Evolutionary conservation across 2,888 invertebrate species (phyloP), one percentile per base, ranked within the genome.

Genomic region (Hoplodrina blanda): DNA sequence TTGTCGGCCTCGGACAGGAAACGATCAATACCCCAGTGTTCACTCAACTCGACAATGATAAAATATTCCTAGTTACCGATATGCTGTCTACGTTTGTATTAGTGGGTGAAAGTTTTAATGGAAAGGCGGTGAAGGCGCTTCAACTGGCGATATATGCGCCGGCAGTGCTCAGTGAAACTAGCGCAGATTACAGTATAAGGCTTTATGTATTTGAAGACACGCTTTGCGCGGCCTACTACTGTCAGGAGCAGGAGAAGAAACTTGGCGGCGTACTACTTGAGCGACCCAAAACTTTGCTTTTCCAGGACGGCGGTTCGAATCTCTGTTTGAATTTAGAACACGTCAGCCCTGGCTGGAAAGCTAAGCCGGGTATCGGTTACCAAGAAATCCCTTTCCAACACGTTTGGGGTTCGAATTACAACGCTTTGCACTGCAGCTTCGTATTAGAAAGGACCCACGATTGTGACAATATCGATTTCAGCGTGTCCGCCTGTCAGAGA

Each of bases 201-300:
- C 98, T 99, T 50, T 99, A 99, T 93, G 98, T 99, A 66, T 97
- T 99, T 70, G 99, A 99, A 92, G 99, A 99, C 90, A 99, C 99
- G 6, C 98, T 98, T 65, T 99, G 99, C 85, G 98, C 99, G n/a
- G 97, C 98, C 86, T 98, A 99, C 93, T 98, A 98, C 83, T 97
- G 98, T 87, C 96, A 97, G 64, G 97, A 97, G 53, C 97, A 98
- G 83, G 98, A 98, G 89, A 97, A 97, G 82, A 97, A 97, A 86
- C 96, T 99, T 70, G 98, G 99, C 8, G 99, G 99, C 4, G 97
- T 97, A 72, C 96, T 99, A 68, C 96, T 99, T 85, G 99, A 99
- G 90, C 98, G 99, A 85, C 98, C 99, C 6, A 97, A 98, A 88
- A 97, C 98, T 55, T 97, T 99, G 85, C 96, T 98, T 73, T 98